phyloP scores from a whole-genome alignment of 2,797 vertebrate genomes.

The Protosalanx chinensis region DNA sequence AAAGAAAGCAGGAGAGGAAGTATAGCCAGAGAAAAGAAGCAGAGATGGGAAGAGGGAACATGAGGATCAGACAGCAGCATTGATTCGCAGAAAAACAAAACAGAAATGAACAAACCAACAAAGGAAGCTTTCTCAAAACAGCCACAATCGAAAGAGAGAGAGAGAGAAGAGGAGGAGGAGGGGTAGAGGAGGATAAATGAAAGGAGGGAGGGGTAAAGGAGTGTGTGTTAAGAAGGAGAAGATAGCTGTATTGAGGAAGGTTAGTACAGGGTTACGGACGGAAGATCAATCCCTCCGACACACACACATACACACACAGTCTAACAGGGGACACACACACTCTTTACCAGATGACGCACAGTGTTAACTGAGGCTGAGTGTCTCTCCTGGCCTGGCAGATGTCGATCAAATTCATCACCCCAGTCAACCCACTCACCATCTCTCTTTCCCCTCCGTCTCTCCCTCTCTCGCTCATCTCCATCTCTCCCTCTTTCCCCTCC shows the following conservation, averaged over 20 bases:
- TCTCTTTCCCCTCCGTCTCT: background rate
- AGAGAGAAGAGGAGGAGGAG: background rate
- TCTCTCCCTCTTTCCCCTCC: background rate
- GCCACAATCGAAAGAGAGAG: conserved; percentile 29
- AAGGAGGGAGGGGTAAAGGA: background rate
- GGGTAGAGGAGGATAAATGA: background rate
- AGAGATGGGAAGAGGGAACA: conserved; percentile 42
- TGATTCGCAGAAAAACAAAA: conserved; percentile 66
- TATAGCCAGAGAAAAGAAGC: conserved; percentile 42
- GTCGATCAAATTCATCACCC: background rate
- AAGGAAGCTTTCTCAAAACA: conserved; percentile 53
- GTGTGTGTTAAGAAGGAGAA: background rate
- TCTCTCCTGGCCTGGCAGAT: background rate
- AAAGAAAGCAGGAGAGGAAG: conserved; percentile 40
- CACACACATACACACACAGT: no score
- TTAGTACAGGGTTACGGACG: background rate
- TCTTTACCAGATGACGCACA: no score
- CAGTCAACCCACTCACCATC: background rate
- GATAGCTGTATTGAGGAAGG: background rate
- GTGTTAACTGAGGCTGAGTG: no score
- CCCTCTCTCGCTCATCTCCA: background rate
- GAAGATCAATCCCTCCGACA: background rate
- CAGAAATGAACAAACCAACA: conserved; percentile 54
- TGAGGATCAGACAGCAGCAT: conserved; percentile 46
- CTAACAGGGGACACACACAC: no score